These are phyloP conservation scores for Microctonus brassicae DNA, from an alignment of 2,888 invertebrate genomes.

Conservation along the genomic window DNA sequence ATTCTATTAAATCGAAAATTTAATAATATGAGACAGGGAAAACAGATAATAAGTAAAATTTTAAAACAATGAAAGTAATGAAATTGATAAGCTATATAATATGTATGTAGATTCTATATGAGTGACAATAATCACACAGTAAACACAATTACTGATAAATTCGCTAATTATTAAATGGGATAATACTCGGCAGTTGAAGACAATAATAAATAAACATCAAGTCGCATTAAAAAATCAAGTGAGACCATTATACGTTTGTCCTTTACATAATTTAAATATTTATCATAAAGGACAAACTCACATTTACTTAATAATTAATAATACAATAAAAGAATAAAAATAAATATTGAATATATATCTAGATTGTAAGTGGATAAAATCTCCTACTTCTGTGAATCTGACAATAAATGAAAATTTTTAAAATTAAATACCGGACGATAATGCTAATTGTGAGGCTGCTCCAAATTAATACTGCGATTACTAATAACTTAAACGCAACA, in stretches of 20 bases:
- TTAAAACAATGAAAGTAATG: slow-evolving; percentile 18
- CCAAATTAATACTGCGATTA: slow-evolving; percentile 5
- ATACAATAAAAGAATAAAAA: slow-evolving; percentile 24
- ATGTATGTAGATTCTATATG: slow-evolving; percentile 14
- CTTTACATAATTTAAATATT: not conserved
- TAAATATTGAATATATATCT: slow-evolving; percentile 43
- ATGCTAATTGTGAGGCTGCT: slow-evolving; percentile 27
- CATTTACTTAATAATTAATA: slow-evolving; percentile 27
- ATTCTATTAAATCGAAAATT: not conserved
- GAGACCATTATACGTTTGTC: not conserved
- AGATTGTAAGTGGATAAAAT: slow-evolving; percentile 56
- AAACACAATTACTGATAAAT: slow-evolving; percentile 4
- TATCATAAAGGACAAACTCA: not conserved
- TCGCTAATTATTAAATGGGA: slow-evolving; percentile 13
- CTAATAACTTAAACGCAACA: slow-evolving; percentile 49
- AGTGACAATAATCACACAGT: slow-evolving; percentile 20
- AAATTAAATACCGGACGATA: slow-evolving; percentile 41
- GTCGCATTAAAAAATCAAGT: slow-evolving; percentile 10
- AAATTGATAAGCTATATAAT: slow-evolving; percentile 20
- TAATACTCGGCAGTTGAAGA: slow-evolving; percentile 19
- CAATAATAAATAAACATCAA: slow-evolving; percentile 16
- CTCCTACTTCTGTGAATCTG: slow-evolving; percentile 62
- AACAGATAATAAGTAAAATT: not conserved
- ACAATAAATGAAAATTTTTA: slow-evolving; percentile 58
- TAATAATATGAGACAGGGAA: not conserved